Evolutionary conservation across 2,797 vertebrate species (phyloP).

Genomic region (Anguilla pacifica): DNA sequence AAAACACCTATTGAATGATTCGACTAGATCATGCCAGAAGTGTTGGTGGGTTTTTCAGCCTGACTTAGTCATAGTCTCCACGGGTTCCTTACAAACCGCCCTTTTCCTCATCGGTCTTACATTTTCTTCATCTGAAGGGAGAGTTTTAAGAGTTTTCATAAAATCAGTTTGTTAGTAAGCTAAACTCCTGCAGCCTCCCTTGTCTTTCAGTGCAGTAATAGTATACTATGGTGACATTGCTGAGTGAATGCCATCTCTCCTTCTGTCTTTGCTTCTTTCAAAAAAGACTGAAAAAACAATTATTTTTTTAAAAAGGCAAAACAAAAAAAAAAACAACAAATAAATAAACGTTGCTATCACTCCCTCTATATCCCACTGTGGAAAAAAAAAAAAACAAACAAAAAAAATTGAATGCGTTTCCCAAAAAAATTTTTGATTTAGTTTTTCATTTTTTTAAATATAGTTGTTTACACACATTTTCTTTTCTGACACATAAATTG

Average conservation of each 20-base stretch:
- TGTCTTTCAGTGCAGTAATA: constrained; percentile 59
- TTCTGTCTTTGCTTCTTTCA: constrained; percentile 59
- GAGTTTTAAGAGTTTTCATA: constrained; percentile 56
- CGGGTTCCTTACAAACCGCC: constrained; percentile 57
- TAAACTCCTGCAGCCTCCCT: constrained; percentile 43
- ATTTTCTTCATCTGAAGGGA: constrained; percentile 47
- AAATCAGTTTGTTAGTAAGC: constrained; percentile 71
- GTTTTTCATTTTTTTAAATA: constrained; percentile 69
- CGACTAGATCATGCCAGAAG: constrained; percentile 69
- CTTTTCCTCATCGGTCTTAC: constrained; percentile 63
- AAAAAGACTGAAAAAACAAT: constrained; percentile 53
- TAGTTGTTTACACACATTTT: constrained; percentile 69
- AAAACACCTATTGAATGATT: constrained; percentile 62
- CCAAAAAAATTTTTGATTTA: constrained; percentile 56
- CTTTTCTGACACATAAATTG: constrained; percentile 66
- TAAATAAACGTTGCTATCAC: constrained; percentile 60
- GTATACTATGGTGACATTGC: constrained; percentile 51
- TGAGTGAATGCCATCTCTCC: constrained; percentile 42
- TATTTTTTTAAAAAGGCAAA: constrained; percentile 45
- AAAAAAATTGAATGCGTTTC: constrained; percentile 61
- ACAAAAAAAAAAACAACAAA: constrained; percentile 63
- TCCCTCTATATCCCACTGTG: constrained; percentile 54
- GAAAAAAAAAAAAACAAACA: constrained; percentile 52
- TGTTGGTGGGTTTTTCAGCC: constrained; percentile 62
- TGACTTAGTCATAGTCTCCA: constrained; percentile 42